Base-by-base conservation (phyloP, 2,888 invertebrate species). In the Eucriotettix oculatus region DNA sequence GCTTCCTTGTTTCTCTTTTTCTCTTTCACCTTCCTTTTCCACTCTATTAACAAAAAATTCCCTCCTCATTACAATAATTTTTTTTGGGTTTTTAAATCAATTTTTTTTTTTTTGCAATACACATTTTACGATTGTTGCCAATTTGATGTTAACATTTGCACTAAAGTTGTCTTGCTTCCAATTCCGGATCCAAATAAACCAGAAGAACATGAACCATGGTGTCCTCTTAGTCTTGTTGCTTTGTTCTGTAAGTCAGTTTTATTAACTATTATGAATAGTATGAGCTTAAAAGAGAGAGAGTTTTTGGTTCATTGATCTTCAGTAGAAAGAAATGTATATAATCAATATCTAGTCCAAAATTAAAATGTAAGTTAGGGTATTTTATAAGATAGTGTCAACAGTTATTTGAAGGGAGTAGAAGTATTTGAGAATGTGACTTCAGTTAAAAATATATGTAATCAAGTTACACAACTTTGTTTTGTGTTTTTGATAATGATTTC, bases 171-270 rank as follows among this genome's bases (percentile, higher is more conserved):
- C 29, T 59, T 85, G 74, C 80, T 89, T 80, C 89, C 88, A 75
- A 80, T 88, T 77, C 87, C 88, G 76, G 85, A 89, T 78, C 88
- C 89, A 74, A 82, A 86, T 76, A 86, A 87, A 78, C 88, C 89
- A 73, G 86, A 86, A 79, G 87, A 90, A 84, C 90, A 90, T 80
- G 90, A 90, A 79, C 86, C 87, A 78, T 88, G 88, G 84, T 90
- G 90, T 79, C 87, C 88, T 75, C 82, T 88, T 77, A 70, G 71
- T 60, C 61, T 63, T n/a, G 62, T 66, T 54, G 64, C 64, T 14
- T 54, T 59, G 16, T 61, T 56, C 59, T 63, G 64, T 64, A 64
- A 61, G 63, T 53, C 42, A 16, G 42, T 58, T 54, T 16, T 16
- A 7, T 7, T 16, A 16, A 16, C 16, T 16, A 9, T 53, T 7